Base-by-base conservation (phyloP, 2,888 invertebrate species). In the Chaitophorus viminalis region DNA sequence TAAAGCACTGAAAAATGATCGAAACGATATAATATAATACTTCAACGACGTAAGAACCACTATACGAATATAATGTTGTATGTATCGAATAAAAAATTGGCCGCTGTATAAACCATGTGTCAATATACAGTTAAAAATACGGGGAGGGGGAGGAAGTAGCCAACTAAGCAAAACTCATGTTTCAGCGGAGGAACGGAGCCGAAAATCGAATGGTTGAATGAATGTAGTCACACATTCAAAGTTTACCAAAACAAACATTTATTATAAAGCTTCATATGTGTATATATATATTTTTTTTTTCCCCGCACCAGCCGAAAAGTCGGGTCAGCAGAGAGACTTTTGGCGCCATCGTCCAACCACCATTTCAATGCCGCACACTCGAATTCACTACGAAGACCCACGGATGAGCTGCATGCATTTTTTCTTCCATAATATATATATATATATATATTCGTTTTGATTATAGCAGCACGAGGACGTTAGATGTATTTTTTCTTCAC, bases 201-300 rank as follows among this genome's bases (percentile, higher is more conserved):
- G 79, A 87, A 87, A 81, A 17, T 36, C 39, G 60, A 81, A 87
- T 46, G 81, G 81, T 81, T 87, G 87, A 87, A 87, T 46, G 81
- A 87, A 87, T 74, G 65, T 65, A 78, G 78, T 87, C 77, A 87
- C 81, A 79, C 87, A 81, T 87, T 87, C 81, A 81, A 87, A 87
- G 87, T 87, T 87, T 87, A 87, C 87, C 87, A 87, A 33, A 87
- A 87, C 81, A 79, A 87, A 87, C 87, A 81, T 87, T 87, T 87
- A 81, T 87, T 87, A 87, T 74, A 87, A 87, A 87, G 72, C 81
- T 87, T 60, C 75, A 81, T 81, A 81, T 81, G 39, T 81, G 72
- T n/a, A n/a, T n/a, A n/a, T n/a, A n/a, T n/a, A n/a, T n/a, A n/a
- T n/a, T n/a, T n/a, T n/a, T n/a, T 79, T 29, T 87, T 60, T 87